Base-by-base conservation (phyloP, 2,888 invertebrate genomes). In the Cheilosia vulpina region DNA sequence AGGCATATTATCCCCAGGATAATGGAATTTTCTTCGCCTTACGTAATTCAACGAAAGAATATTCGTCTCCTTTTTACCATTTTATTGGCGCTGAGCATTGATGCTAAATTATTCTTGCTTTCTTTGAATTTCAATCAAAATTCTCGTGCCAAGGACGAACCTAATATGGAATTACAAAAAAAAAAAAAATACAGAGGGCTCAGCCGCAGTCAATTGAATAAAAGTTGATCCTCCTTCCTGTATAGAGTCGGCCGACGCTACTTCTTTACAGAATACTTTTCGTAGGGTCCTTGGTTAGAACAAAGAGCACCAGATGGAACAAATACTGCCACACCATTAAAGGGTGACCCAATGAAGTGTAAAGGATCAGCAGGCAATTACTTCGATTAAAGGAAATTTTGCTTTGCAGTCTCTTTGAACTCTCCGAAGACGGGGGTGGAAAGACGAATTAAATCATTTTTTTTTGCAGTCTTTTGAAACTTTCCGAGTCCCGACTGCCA, bases 181-280 rank as follows among this genome's bases (percentile, higher is more conserved):
- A 73, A 52, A 75, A 57, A 43, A 34, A 41, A 31, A 7, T 31
- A 2, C 7, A 9, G 9, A 31, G 69, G 65, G 19, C 62, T 53
- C 60, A 50, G 68, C 68, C 73, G 66, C 77, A 83, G 78, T 50
- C 77, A 77, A 69, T 78, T 82, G 65, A 82, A 76, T 47, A 41
- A 34, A 75, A 75, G 41, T 69, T 76, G 58, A 76, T 69, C 62
- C 75, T 21, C 38, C n/a, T 43, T 38, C 53, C 21, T 4, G 19
- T 1, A 5, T 9, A 2, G 19, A 43, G 17, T 60, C 17, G 11
- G 27, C 4, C 17, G 11, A 6, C 6, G 34, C 34, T 34, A 11
- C 34, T 34, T 19, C 6, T 45, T 45, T 27, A 2, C 24, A 4
- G 3, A 24, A 24, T 27, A 27, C 27, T 0, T 21, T 21, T 21